These are phyloP conservation scores for Paralinhomoeus sp. DNA, from an alignment of 2,888 invertebrate species.

Conservation along the genomic window DNA sequence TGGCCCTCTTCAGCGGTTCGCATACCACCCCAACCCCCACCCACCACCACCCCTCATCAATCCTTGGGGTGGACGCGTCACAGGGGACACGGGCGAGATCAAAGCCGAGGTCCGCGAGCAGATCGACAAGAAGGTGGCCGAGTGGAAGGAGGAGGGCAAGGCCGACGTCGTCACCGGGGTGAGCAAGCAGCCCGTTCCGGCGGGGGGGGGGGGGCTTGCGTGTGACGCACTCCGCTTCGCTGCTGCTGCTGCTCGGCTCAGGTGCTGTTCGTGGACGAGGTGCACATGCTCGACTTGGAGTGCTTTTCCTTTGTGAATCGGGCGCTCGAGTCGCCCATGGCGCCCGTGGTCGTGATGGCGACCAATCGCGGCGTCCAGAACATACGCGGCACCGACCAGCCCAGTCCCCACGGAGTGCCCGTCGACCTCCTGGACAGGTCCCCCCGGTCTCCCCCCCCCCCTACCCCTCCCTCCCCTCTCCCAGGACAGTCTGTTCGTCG, in stretches of 20 bases:
- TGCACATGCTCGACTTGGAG: conserved; percentile 96
- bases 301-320: conserved; percentile 94
- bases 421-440: too few species aligned
- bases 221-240: too few species aligned
- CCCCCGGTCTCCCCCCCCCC: too few species aligned
- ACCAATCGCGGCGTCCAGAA: conserved; percentile 55
- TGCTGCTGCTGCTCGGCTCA: too few species aligned
- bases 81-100: conserved; percentile 95
- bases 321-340: conserved; percentile 51
- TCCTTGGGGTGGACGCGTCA: too few species aligned
- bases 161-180: conserved; percentile 93
- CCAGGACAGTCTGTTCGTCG: too few species aligned
- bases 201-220: too few species aligned
- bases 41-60: too few species aligned
- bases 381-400: conserved; percentile 73
- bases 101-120: conserved; percentile 91
- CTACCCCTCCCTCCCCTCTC: too few species aligned
- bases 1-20: conserved; percentile 75
- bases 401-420: conserved; percentile 83
- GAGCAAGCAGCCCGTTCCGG: not conserved
- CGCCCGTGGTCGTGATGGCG: conserved; percentile 92
- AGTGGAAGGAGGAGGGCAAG: conserved; percentile 98
- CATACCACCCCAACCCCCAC: conserved; percentile 1
- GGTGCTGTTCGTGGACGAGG: conserved; percentile 29
- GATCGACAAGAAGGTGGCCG: conserved; percentile 84